These are phyloP conservation scores for Psettodes erumei DNA, from an alignment of 2,113 vertebrate genomes.

Conservation along the genomic window DNA sequence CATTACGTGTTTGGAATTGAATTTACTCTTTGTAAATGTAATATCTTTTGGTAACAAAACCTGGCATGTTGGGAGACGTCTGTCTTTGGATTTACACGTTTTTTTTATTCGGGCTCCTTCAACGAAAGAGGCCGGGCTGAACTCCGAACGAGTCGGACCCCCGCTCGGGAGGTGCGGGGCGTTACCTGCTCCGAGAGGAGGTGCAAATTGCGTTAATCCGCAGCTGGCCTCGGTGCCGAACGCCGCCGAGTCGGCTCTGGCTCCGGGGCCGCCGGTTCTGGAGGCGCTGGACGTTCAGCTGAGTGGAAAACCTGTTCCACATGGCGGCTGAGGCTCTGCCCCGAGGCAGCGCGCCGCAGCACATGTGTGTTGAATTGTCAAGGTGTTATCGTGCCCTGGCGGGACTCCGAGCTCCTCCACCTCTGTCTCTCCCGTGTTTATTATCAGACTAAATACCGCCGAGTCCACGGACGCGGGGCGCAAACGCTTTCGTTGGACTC, in stretches of 20 bases:
- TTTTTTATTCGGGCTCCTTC: constrained; percentile 66
- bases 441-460: constrained; percentile 72
- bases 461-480: constrained; percentile 2
- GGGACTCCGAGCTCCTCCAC: constrained; percentile 57
- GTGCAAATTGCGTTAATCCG: constrained; percentile 82
- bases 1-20: constrained; percentile 63
- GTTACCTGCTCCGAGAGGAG: constrained; percentile 67
- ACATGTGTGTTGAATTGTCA: constrained; percentile 82
- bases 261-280: constrained; percentile 46
- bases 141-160: constrained; percentile 47
- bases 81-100: constrained; percentile 38
- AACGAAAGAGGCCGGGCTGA: constrained; percentile 45
- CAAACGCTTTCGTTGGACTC: constrained; percentile 5
- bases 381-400: constrained; percentile 76
- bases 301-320: constrained; percentile 82
- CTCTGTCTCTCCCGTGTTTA: constrained; percentile 64
- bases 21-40: constrained; percentile 67
- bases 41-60: constrained; percentile 63
- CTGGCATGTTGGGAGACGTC: constrained; percentile 44
- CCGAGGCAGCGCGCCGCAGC: constrained; percentile 66
- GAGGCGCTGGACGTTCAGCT: constrained; percentile 68
- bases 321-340: constrained; percentile 66
- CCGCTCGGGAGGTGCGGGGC: constrained; percentile 50
- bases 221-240: constrained; percentile 75
- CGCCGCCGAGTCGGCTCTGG: constrained; percentile 47